Evolutionary conservation across 64 coral and sea anemone genomes (phyloP), one percentile per base, ranked within the genome.

Genomic region (Pachyseris speciosa): DNA sequence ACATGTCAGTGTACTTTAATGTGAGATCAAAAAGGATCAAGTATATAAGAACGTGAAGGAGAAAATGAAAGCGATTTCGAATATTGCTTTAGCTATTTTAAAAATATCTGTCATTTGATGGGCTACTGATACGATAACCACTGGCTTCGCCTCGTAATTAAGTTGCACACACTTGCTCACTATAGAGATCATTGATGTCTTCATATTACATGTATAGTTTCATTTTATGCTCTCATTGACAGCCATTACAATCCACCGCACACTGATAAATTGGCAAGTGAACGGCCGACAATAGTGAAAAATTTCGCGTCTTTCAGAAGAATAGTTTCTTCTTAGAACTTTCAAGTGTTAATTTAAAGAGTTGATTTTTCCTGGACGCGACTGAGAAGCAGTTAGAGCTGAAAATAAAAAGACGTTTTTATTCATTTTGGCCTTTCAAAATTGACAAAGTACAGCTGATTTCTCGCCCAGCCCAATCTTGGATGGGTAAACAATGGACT

Each of bases 401-500:
- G 41, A 28, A 30, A 53, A 52, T 29, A 36, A 53, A 36, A 53
- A 22, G 29, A 30, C 27, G 74, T 58, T 37, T 79, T 79, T 51
- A 51, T 52, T 52, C 12, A 9, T 34, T 7, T 34, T 51, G 9
- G 13, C 58, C 15, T 57, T 78, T 34, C 19, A n/a, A 34, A 8
- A 30, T 57, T 81, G 17, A 25, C 19, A 37, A 60, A 2, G 30
- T 59, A 34, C 77, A 81, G 77, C 77, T 81, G 77, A 81, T 81
- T 61, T 39, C 36, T 61, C n/a, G 22, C 13, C 29, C 16, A 36
- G 15, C 29, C 16, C 33, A 19, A 36, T 7, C 7, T 48, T 36
- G 19, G 20, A 33, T 19, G 4, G 20, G 51, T 37, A 81, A 61
- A 59, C 51, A 81, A 81, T 27, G 24, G 19, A 15, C 5, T 41